Conservation (phyloP, 1,140 invertebrate species). For the Rhopalosiphum maidis region DNA sequence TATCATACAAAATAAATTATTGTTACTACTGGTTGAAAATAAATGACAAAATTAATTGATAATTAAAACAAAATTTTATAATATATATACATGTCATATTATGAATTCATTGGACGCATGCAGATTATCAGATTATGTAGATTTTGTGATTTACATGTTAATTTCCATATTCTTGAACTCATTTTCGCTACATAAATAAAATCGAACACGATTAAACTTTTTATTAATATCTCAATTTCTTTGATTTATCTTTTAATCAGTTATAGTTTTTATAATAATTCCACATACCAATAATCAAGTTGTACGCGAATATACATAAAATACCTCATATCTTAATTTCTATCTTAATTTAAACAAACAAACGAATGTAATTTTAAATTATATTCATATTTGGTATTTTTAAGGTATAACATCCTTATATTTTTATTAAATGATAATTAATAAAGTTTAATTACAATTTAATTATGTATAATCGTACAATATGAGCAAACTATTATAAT, state of each 20-base stretch:
- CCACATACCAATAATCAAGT: not conserved
- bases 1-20: constrained; percentile 18
- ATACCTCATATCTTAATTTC: not conserved
- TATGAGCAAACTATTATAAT: not conserved
- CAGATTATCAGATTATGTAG: constrained; percentile 52
- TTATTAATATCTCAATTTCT: not conserved
- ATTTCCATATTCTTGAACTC: constrained; percentile 18
- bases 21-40: not conserved
- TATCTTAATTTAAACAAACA: not conserved
- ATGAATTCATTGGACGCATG: constrained; percentile 1
- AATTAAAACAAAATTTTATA: not conserved
- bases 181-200: constrained; percentile 25
- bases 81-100: constrained; percentile 29
- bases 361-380: not conserved
- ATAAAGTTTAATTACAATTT: not conserved
- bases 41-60: constrained; percentile 29
- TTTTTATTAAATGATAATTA: not conserved
- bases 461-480: not conserved
- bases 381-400: not conserved
- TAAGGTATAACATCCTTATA: not conserved
- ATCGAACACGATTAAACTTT: not conserved
- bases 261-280: not conserved
- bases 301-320: not conserved
- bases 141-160: constrained; percentile 38
- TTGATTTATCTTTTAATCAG: not conserved